Evolutionary conservation across 2,113 vertebrate genomes (phyloP).

Genomic region (Boulengeromyrus knoepffleri): DNA sequence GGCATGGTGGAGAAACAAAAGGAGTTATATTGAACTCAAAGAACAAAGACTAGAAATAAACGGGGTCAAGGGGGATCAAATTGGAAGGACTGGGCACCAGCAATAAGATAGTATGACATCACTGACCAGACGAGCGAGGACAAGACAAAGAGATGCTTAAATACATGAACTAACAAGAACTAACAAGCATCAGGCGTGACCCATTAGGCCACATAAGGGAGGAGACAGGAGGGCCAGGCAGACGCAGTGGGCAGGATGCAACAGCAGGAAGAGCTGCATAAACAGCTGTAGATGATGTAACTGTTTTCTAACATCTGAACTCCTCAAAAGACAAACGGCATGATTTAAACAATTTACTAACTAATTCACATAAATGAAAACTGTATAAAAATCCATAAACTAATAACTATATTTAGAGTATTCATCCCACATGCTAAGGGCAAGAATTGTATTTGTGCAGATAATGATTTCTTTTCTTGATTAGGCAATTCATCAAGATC

Average conservation of each 20-base stretch:
- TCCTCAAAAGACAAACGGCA: neutral
- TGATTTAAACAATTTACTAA: neutral
- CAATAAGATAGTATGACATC: too few relatives aligned
- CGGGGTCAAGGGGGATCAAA: neutral
- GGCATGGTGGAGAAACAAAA: neutral
- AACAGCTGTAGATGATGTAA: neutral
- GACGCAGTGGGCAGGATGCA: neutral
- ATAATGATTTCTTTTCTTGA: neutral
- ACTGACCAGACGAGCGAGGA: too few relatives aligned
- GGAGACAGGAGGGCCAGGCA: neutral
- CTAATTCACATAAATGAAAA: neutral
- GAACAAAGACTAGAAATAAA: neutral
- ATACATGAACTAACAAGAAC: too few relatives aligned
- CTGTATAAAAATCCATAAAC: neutral
- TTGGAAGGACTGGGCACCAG: neutral
- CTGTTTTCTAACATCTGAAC: neutral
- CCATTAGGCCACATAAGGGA: neutral
- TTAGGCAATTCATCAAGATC: neutral
- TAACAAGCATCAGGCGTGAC: neutral
- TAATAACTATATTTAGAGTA: neutral
- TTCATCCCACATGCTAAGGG: neutral
- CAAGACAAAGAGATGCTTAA: too few relatives aligned
- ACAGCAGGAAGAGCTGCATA: neutral
- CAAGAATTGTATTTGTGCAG: neutral
- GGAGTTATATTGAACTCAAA: neutral